These are phyloP conservation scores for Mythimna loreyi DNA, from an alignment of 2,888 invertebrate genomes.

Conservation along the genomic window DNA sequence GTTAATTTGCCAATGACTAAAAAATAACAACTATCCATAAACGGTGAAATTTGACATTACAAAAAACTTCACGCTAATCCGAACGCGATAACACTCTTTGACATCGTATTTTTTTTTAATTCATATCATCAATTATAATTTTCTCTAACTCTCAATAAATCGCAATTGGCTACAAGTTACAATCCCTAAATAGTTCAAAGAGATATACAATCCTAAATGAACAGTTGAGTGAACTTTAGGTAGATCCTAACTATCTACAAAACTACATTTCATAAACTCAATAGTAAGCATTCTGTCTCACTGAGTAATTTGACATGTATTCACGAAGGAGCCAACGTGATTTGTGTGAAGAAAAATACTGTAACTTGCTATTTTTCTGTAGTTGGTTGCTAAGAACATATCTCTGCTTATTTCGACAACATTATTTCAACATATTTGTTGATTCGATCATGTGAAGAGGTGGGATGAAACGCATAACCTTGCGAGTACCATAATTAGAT, in stretches of 20 bases:
- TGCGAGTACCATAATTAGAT: too few species aligned
- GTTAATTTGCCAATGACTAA: too few species aligned
- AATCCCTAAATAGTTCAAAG: background rate
- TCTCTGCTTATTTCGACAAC: background rate
- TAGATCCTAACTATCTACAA: background rate
- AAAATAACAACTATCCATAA: background rate
- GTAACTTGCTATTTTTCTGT: background rate
- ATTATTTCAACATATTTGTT: background rate
- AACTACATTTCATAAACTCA: background rate
- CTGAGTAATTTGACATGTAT: background rate
- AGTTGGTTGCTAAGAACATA: background rate
- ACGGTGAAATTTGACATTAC: background rate
- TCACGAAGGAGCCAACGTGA: background rate
- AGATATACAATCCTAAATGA: background rate
- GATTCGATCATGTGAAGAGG: background rate
- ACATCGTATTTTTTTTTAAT: too few species aligned
- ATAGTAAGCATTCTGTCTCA: background rate
- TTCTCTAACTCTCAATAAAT: background rate
- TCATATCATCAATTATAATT: background rate
- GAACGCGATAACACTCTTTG: background rate
- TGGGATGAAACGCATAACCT: too few species aligned
- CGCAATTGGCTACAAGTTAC: background rate
- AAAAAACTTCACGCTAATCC: background rate
- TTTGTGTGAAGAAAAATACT: conserved; percentile 2
- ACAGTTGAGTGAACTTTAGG: background rate